Conservation (phyloP, 2,797 vertebrate species). For the Hippopotamyrus pictus region DNA sequence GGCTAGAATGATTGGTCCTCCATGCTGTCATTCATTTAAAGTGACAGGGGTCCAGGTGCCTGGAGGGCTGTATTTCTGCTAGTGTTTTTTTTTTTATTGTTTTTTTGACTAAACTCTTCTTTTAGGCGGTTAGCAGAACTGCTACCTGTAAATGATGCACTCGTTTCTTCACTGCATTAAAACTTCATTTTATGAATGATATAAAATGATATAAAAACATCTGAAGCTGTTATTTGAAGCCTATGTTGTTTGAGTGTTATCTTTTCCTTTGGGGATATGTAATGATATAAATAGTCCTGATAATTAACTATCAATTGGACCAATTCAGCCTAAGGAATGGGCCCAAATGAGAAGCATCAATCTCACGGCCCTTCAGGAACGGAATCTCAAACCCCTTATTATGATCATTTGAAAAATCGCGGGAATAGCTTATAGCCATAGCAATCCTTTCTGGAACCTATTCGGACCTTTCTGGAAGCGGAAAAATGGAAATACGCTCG, state of each 20-base stretch:
- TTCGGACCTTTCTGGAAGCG: neutral
- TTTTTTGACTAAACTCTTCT: neutral
- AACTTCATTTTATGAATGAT: neutral
- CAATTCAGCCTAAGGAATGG: neutral
- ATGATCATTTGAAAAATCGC: neutral
- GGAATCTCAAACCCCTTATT: constrained; percentile 6
- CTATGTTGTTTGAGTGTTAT: neutral
- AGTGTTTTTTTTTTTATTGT: neutral
- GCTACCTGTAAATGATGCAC: neutral
- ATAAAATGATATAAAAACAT: neutral
- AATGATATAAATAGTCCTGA: constrained; percentile 4
- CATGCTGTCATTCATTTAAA: neutral
- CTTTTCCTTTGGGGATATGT: neutral
- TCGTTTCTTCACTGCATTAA: neutral
- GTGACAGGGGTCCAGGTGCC: neutral
- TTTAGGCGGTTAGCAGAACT: neutral
- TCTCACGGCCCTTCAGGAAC: neutral
- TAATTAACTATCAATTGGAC: constrained; percentile 9
- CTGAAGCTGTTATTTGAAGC: neutral
- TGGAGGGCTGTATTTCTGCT: neutral
- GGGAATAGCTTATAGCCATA: neutral
- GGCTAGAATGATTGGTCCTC: neutral
- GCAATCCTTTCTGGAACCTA: neutral
- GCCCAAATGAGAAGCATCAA: neutral
- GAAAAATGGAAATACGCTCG: neutral